Percentiles rank a stretch among this genome's conserved stretches.
phyloP scores from a whole-genome alignment of 2,888 invertebrate genomes.

The Tetragnatha montana region DNA sequence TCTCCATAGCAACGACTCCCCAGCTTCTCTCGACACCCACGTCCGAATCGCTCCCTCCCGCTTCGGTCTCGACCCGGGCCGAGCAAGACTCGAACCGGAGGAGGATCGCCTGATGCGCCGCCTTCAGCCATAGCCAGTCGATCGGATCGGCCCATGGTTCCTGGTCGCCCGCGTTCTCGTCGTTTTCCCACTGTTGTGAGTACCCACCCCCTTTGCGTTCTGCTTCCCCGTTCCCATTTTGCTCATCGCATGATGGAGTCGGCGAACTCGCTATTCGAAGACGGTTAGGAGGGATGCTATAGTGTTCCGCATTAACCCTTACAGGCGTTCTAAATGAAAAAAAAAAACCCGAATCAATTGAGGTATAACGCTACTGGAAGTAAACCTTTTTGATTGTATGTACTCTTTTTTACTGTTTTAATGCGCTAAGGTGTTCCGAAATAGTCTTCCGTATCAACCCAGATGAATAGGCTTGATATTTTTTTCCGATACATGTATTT shows the following conservation, averaged over 20 bases:
- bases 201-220: background rate
- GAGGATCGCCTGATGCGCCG: background rate
- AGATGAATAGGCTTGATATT: too few species aligned
- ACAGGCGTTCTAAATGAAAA: too few species aligned
- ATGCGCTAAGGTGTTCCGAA: too few species aligned
- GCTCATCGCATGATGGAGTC: background rate
- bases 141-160: constrained; percentile 22
- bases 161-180: background rate
- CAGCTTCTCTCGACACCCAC: constrained; percentile 61
- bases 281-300: too few species aligned
- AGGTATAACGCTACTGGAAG: too few species aligned
- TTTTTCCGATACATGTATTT: too few species aligned
- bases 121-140: background rate
- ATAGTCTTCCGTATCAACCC: too few species aligned
- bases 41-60: constrained; percentile 37
- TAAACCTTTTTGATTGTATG: too few species aligned
- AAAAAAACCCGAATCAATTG: too few species aligned
- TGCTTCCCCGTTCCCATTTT: background rate
- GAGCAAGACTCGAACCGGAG: constrained; percentile 11
- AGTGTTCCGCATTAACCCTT: too few species aligned
- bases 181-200: background rate
- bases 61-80: constrained; percentile 10
- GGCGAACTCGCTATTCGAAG: background rate
- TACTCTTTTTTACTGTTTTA: too few species aligned
- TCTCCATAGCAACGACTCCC: constrained; percentile 63